A percentile compares a stretch with the other conserved stretches of the same genome.
These are phyloP conservation scores for Cataglyphis rosenhaueri DNA, from an alignment of 2,888 invertebrate species.

Conservation along the genomic window DNA sequence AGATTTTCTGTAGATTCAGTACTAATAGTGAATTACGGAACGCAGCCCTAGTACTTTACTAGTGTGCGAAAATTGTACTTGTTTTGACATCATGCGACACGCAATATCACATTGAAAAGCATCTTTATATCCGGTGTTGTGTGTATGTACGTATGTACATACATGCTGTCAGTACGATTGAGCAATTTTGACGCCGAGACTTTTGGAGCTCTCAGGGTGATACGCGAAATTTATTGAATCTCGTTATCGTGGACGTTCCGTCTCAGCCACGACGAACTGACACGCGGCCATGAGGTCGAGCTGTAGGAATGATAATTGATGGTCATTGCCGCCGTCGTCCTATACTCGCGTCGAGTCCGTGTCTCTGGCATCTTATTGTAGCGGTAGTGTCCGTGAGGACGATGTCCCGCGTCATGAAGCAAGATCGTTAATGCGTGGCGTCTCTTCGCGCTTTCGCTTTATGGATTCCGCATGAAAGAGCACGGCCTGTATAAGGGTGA, in stretches of 20 bases:
- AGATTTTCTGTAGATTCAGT: background rate
- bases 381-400: constrained; percentile 7
- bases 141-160: background rate
- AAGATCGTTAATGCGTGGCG: constrained; percentile 24
- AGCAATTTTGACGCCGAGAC: constrained; percentile 62
- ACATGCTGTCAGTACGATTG: constrained; percentile 63
- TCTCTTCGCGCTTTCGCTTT: background rate
- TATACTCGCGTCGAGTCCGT: background rate
- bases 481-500: background rate
- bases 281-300: constrained; percentile 45
- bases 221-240: background rate
- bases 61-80: background rate
- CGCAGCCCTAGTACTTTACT: too few species aligned
- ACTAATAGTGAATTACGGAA: background rate
- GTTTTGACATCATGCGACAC: background rate
- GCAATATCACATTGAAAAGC: constrained; percentile 25
- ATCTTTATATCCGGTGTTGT: constrained; percentile 51
- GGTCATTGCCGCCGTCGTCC: constrained; percentile 20
- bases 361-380: background rate
- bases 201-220: background rate
- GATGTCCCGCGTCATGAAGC: constrained; percentile 24
- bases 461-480: constrained; percentile 13
- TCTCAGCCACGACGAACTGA: background rate
- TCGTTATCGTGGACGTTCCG: background rate
- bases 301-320: constrained; percentile 78